Conservation (phyloP, 2,113 vertebrate genomes). For the Spermophilus dauricus region DNA sequence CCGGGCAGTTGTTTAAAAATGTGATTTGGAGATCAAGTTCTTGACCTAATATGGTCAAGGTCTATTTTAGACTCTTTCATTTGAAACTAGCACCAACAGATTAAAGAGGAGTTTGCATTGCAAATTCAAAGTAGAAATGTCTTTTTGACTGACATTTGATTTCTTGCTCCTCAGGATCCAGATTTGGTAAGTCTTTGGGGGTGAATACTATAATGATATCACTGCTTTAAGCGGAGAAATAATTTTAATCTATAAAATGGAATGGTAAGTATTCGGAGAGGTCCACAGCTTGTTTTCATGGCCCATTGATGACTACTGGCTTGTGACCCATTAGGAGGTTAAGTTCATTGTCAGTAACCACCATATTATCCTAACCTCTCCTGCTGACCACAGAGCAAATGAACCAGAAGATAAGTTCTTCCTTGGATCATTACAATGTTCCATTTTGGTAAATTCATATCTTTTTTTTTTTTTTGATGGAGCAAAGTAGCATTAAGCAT, state of each 20-base stretch:
- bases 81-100: constrained; percentile 62
- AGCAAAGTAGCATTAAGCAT: constrained; percentile 49
- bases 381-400: constrained; percentile 74
- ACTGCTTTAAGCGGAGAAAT: not conserved
- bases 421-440: constrained; percentile 75
- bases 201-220: constrained; percentile 21
- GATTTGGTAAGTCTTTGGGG: constrained; percentile 38
- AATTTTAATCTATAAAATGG: not conserved
- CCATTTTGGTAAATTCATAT: constrained; percentile 76
- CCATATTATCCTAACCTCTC: constrained; percentile 81
- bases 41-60: constrained; percentile 77
- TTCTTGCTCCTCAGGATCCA: constrained; percentile 36
- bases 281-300: constrained; percentile 47
- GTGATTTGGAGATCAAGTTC: constrained; percentile 70
- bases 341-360: constrained; percentile 78
- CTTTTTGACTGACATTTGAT: constrained; percentile 58
- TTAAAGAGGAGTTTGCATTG: constrained; percentile 47
- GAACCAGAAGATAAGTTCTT: constrained; percentile 77
- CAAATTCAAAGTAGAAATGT: constrained; percentile 57
- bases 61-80: constrained; percentile 70
- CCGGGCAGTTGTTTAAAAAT: constrained; percentile 65
- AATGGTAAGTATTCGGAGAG: not conserved
- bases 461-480: constrained; percentile 8
- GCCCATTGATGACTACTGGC: constrained; percentile 65
- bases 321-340: constrained; percentile 74